A percentile compares a stretch with the other conserved stretches of the same genome.
These are phyloP conservation scores for Leucoraja erinaceus DNA, from an alignment of 2,113 vertebrate genomes.

Conservation along the genomic window DNA sequence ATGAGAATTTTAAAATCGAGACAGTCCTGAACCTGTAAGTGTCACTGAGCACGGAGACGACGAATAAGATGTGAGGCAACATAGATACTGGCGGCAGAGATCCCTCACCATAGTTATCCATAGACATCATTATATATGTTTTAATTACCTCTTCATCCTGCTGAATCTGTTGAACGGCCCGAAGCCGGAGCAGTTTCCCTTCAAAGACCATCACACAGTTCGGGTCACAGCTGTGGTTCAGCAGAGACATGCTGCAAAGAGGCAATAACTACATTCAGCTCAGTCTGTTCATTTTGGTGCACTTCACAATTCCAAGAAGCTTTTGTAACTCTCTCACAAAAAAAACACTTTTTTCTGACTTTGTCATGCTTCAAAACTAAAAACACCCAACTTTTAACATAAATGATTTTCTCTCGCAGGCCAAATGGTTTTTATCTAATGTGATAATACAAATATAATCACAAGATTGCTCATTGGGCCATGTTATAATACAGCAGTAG, in stretches of 20 bases:
- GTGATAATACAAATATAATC: background rate
- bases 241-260: slow-evolving; percentile 75
- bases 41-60: background rate
- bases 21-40: background rate
- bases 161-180: slow-evolving; percentile 67
- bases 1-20: background rate
- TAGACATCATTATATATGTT: background rate
- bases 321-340: background rate
- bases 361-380: too few relatives aligned
- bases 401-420: background rate
- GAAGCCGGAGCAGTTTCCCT: slow-evolving; percentile 72
- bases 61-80: background rate
- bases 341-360: background rate
- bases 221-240: slow-evolving; percentile 93
- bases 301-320: background rate
- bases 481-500: background rate
- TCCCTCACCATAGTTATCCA: too few relatives aligned
- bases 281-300: background rate
- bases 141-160: slow-evolving; percentile 79
- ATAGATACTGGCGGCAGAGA: background rate
- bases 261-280: background rate
- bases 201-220: slow-evolving; percentile 89
- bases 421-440: background rate
- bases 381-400: background rate
- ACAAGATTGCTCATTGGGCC: too few relatives aligned